Base-by-base conservation (phyloP, 64 coral and sea anemone species). In the Orbicella faveolata region DNA sequence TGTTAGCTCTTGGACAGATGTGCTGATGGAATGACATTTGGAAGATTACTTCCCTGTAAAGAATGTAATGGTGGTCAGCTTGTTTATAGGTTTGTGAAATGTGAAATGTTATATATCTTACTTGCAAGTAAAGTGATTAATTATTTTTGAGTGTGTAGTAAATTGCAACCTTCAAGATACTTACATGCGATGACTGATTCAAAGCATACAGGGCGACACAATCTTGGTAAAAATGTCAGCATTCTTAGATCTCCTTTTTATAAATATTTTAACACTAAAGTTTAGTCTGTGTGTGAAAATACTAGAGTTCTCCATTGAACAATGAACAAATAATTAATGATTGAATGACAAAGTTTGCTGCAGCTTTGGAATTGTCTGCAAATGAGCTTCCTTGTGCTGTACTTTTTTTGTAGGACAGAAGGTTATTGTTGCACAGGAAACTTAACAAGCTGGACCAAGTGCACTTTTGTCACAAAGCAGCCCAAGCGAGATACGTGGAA, bases 11-110 rank as follows among this genome's bases (percentile, higher is more conserved):
- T 99, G 23, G 91, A 99, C 90, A 87, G 94, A 70, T 99, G 97
- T 84, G 88, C 97, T 76, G 97, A 99, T 96, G 97, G 97, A 44
- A 95, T 99, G 88, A 86, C 94, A 57, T 99, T 99, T 94, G 97
- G 97, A 44, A 85, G 89, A 63, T 73, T 99, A 54, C 80, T 88
- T 74, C 88, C 57, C 55, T 99, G 97, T 74, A 73, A 75, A 14
- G 97, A 99, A 83, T 99, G 97, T 70, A 93, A 85, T 36, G 63
- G 81, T 74, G 97, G 97, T 57, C 79, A 69, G 37, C 90, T 99
- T 55, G 89, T 82, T 34, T 96, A 90, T 55, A 93, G 91, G 97
- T 99, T 51, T 35, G 93, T 89, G 26, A 17, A 51, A 12, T 54
- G 73, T 41, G 10, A 79, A 19, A 79, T 65, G 16, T 14, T 1